Percentiles rank a stretch among this genome's conserved stretches.
phyloP scores from a whole-genome alignment of 1,140 invertebrate genomes.

The Pinna nobilis region DNA sequence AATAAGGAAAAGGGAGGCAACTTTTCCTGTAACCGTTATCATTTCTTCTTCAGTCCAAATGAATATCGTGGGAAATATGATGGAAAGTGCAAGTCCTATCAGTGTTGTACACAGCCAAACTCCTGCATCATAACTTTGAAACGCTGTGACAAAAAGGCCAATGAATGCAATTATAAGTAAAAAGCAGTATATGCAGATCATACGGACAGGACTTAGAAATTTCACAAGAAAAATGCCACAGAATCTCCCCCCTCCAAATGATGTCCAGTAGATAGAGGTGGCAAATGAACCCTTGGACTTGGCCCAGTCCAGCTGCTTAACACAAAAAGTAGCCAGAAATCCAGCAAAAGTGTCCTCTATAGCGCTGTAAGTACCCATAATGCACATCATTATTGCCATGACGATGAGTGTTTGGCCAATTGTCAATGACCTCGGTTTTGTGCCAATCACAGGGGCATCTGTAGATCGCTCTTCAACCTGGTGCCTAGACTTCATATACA shows the following conservation, averaged over 20 bases:
- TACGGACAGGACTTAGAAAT: slow-evolving; percentile 29
- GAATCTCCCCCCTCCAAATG: slow-evolving; percentile 50
- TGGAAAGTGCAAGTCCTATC: slow-evolving; percentile 50
- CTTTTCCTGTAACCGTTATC: slow-evolving; percentile 46
- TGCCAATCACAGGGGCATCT: background rate
- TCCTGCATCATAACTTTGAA: slow-evolving; percentile 31
- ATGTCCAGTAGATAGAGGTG: slow-evolving; percentile 56
- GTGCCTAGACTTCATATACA: slow-evolving; percentile 19
- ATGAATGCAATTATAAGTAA: slow-evolving; percentile 38
- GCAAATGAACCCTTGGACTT: slow-evolving; percentile 45
- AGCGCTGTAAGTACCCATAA: slow-evolving; percentile 47
- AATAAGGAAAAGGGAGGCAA: slow-evolving; percentile 51
- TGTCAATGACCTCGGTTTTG: slow-evolving; percentile 23
- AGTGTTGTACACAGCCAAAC: slow-evolving; percentile 51
- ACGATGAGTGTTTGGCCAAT: slow-evolving; percentile 27
- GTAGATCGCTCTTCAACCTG: background rate
- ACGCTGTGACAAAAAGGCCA: slow-evolving; percentile 42
- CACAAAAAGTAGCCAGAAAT: slow-evolving; percentile 49
- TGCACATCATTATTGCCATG: slow-evolving; percentile 30
- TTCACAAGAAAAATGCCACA: slow-evolving; percentile 48
- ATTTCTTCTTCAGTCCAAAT: slow-evolving; percentile 56
- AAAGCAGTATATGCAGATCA: slow-evolving; percentile 42
- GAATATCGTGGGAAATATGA: slow-evolving; percentile 54
- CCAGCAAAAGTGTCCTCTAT: slow-evolving; percentile 55
- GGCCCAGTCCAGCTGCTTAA: slow-evolving; percentile 52